Evolutionary conservation across 2,888 invertebrate genomes (phyloP), one percentile per base, ranked within the genome.

Genomic region (Blera fallax): DNA sequence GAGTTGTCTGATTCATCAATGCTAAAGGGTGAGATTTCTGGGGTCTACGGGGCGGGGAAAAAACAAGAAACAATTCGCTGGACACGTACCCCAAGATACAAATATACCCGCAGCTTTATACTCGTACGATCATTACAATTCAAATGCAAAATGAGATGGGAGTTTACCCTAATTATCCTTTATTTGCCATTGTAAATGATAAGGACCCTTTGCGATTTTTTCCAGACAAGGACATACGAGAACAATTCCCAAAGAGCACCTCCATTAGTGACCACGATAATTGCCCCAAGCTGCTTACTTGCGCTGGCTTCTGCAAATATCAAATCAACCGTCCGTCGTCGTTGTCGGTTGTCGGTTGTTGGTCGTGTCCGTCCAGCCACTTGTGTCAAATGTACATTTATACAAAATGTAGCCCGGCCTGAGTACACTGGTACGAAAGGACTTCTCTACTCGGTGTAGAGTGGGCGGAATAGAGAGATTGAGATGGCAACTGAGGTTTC

Each of bases 231-330:
- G 70, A 62, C 64, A 77, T 70, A 74, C 80, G 87, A 82, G 84
- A 87, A 87, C 87, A 87, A 87, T 87, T 87, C 85, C 85, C 82
- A 85, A 85, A 87, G 87, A 87, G 87, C 80, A 82, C 84, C 87
- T 87, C 87, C 87, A 88, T 88, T 88, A 88, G 88, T 88, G 88
- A 88, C 88, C 88, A 88, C 88, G 87, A 87, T 88, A 88, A 88
- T 88, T 88, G 87, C 87, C 87, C 81, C 78, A 87, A 87, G 87
- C 87, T 81, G 87, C 82, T 81, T 85, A 81, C 85, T 85, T 81
- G 87, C 83, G 87, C 78, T 77, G 77, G 79, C 74, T 87, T 87
- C 82, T 82, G 84, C 79, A 87, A 87, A 87, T 87, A 87, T 84
- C 81, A 87, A 87, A 87, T 87, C 87, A 87, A 87, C 77, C 82